Evolutionary conservation across 2,888 invertebrate species (phyloP).

Genomic region (Lasioglossum leucozonium): DNA sequence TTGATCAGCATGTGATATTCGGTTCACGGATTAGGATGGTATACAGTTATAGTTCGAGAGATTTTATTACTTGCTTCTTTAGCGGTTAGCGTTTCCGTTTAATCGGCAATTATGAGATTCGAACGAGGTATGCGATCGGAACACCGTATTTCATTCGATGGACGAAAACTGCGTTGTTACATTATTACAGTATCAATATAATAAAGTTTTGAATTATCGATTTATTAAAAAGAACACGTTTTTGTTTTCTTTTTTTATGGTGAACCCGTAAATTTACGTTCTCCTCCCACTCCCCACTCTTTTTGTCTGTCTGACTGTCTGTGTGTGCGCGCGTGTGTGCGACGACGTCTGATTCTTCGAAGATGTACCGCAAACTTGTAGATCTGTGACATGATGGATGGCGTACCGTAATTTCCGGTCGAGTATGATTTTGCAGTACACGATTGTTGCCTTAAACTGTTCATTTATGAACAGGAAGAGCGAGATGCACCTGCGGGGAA

Average conservation of each 20-base stretch:
- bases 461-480: conserved; percentile 24
- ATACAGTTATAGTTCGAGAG: not conserved
- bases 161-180: conserved; percentile 24
- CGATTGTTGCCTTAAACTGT: conserved; percentile 12
- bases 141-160: conserved; percentile 11
- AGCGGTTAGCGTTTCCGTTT: conserved; percentile 11
- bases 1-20: conserved; percentile 10
- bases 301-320: not conserved
- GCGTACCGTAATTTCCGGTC: conserved; percentile 25
- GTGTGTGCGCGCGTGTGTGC: not conserved
- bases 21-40: not conserved
- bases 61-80: conserved; percentile 10
- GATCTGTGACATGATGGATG: conserved; percentile 19
- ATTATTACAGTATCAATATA: conserved; percentile 16
- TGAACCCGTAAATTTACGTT: not conserved
- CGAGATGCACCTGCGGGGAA: conserved; percentile 7
- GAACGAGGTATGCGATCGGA: not conserved
- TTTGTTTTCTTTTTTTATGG: not conserved
- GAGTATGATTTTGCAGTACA: conserved; percentile 20
- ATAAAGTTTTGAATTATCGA: conserved; percentile 38
- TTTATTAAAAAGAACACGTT: conserved; percentile 10
- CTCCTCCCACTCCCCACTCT: not conserved
- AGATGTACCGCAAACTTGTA: conserved; percentile 37
- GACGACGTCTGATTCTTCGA: conserved; percentile 16
- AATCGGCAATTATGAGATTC: not conserved